phyloP scores from a whole-genome alignment of 2,888 invertebrate genomes.

The Diachrysia chrysitis region DNA sequence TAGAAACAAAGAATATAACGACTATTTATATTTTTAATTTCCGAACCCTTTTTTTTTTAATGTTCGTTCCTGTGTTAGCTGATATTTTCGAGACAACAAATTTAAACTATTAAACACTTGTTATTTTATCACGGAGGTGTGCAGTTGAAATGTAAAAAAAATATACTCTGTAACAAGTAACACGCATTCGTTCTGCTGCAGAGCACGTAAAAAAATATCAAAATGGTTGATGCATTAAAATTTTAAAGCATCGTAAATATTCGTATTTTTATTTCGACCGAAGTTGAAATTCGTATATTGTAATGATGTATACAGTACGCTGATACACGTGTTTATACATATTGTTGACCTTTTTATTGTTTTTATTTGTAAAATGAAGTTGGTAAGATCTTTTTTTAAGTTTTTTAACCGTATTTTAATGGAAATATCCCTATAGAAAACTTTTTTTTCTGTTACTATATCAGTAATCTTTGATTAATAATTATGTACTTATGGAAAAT shows the following conservation, averaged over 20 bases:
- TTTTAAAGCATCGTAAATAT: conserved; percentile 74
- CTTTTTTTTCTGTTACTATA: too few relatives aligned
- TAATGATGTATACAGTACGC: conserved; percentile 37
- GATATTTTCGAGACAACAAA: background rate
- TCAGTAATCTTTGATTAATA: too few relatives aligned
- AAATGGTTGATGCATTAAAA: conserved; percentile 59
- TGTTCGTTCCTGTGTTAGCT: too few relatives aligned
- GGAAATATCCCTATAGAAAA: too few relatives aligned
- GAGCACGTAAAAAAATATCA: conserved; percentile 22
- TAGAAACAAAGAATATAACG: too few relatives aligned
- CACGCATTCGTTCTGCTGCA: conserved; percentile 11
- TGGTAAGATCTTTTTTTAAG: conserved; percentile 34
- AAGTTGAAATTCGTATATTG: conserved; percentile 59
- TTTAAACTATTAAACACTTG: conserved; percentile 4
- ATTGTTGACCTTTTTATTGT: conserved; percentile 18
- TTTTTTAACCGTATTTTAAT: background rate
- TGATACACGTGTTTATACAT: conserved; percentile 26
- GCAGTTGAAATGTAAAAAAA: conserved; percentile 27
- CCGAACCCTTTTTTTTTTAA: too few relatives aligned
- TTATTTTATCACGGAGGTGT: background rate
- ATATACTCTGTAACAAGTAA: conserved; percentile 10
- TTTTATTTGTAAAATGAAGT: conserved; percentile 37
- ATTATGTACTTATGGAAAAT: too few relatives aligned
- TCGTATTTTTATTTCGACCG: conserved; percentile 64
- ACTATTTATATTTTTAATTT: too few relatives aligned